Evolutionary conservation across 1,140 invertebrate species (phyloP), one percentile per base, ranked within the genome.

Genomic region (Bactericera cockerelli): DNA sequence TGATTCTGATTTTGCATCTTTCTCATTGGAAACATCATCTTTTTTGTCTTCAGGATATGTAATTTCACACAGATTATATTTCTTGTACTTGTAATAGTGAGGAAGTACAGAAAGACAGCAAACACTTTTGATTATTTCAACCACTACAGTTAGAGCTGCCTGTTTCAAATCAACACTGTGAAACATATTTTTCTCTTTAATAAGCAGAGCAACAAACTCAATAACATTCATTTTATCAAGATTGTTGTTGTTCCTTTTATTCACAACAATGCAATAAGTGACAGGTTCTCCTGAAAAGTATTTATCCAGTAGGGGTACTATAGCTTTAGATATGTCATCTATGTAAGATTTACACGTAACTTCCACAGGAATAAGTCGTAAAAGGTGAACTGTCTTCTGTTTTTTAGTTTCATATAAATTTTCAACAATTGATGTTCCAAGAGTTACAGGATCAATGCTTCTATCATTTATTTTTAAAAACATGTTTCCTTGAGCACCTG

Each of bases 341-440:
- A 85, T 69, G 62, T 81, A 81, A 11, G 87, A 84, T 68, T 83
- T 87, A 65, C 89, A 94, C 8, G 84, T 84, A 1, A 78, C 69
- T 75, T 87, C 81, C 58, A 94, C 80, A 2, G 91, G 91, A 26
- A 92, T 67, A 54, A 94, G 68, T 54, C 89, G 78, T 1, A 90
- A 67, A 2, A 93, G 76, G 69, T 81, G 87, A 64, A 83, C 77
- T 1, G 81, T 81, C 68, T 81, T 83, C 59, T 81, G 79, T 55
- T 80, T 71, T 67, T 82, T 81, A 1, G 79, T 86, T 24, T 73
- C 67, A 39, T 74, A 69, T 56, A 92, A 74, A 69, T 92, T 84
- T 65, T 81, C 76, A 19, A 92, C 72, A 63, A 94, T 89, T 59
- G 74, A 72, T 26, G 77, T 70, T 0, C 79, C 82, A 10, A 93